These are phyloP conservation scores for Aplidium turbinatum DNA, from an alignment of 23 tunicate genomes.

Conservation along the genomic window DNA sequence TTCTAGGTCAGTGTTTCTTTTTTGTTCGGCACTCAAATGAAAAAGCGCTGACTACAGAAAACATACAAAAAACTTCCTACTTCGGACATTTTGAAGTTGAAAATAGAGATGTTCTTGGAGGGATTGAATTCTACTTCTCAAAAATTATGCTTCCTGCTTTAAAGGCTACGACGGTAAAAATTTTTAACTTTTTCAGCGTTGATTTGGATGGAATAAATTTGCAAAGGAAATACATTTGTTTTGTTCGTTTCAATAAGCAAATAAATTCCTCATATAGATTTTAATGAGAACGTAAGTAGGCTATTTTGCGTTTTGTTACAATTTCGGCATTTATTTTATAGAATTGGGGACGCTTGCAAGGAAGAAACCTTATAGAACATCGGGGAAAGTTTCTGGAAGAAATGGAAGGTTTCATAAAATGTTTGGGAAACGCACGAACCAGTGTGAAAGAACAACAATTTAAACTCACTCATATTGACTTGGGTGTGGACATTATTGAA, in stretches of 20 bases:
- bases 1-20: constrained; percentile 66
- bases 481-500: constrained; percentile 51
- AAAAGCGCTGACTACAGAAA: constrained; percentile 46
- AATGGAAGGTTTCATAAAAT: constrained; percentile 68
- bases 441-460: constrained; percentile 72
- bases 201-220: neutral
- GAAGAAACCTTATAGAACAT: constrained; percentile 40
- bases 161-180: constrained; percentile 60
- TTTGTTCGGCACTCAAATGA: constrained; percentile 77
- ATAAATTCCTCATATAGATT: too few relatives aligned
- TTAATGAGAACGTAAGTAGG: neutral
- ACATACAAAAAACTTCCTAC: constrained; percentile 59
- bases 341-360: constrained; percentile 83
- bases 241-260: neutral
- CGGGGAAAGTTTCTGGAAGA: constrained; percentile 68
- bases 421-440: constrained; percentile 72
- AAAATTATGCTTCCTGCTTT: constrained; percentile 63
- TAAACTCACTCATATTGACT: constrained; percentile 73
- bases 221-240: neutral
- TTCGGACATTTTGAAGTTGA: constrained; percentile 76
- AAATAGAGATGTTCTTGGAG: constrained; percentile 69
- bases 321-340: constrained; percentile 16
- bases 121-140: constrained; percentile 58
- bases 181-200: too few relatives aligned
- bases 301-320: neutral